Evolutionary conservation across 2,888 invertebrate species (phyloP), one percentile per base, ranked within the genome.

Genomic region (Cheiracanthium punctorium): DNA sequence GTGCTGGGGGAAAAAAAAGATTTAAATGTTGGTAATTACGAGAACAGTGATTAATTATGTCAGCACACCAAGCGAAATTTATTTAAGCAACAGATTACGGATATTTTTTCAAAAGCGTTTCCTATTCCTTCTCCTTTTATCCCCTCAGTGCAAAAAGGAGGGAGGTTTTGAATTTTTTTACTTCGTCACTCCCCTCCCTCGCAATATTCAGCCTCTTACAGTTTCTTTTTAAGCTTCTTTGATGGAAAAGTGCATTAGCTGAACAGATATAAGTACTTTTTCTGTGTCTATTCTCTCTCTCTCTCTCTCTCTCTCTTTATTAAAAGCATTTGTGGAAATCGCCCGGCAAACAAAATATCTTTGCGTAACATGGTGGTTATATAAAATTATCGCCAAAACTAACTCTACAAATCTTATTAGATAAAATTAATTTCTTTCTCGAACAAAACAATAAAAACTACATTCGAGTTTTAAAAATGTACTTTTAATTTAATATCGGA

Each of bases 21-120:
- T 81, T 87, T 87, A 87, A 87, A 87, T 87, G 87, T 87, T 87
- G 71, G 81, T 87, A 87, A 87, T 87, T 87, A 87, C 72, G 69
- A 87, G 81, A 87, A 81, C 87, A 87, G 76, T 87, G 87, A 87
- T 87, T 87, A 87, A 87, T 87, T 87, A 87, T 87, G 87, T 87
- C 87, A 87, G 87, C 80, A 81, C 77, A 87, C 81, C 81, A 81
- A 81, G 87, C 74, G 87, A 87, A 85, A 87, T 87, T 80, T 87
- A 81, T 81, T 80, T 81, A 87, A 81, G 87, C 81, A 81, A 86
- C 80, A 87, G 87, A 80, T 87, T 87, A 87, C 81, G 80, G 73
- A 58, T 72, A 80, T 81, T 64, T 76, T 52, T 70, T 75, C 43
- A 43, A 71, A 76, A 43, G 24, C 52, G 43, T 71, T 75, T 74